phyloP scores from a whole-genome alignment of 2,888 invertebrate species.

The Steinernema hermaphroditum region DNA sequence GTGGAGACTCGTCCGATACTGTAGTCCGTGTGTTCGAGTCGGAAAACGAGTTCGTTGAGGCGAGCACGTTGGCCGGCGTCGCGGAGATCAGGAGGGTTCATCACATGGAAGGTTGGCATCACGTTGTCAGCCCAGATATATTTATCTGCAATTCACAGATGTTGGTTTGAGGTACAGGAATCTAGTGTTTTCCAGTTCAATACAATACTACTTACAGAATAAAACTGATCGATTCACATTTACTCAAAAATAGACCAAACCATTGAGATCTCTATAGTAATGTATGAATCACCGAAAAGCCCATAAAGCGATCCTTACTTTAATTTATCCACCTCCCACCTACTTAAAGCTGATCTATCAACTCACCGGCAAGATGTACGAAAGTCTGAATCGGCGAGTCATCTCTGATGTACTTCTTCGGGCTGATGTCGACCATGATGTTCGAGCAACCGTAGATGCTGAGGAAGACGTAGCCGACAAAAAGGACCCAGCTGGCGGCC shows the following conservation, averaged over 20 bases:
- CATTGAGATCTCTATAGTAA: no score
- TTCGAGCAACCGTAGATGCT: constrained; percentile 63
- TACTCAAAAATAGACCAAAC: no score
- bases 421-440: constrained; percentile 63
- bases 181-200: neutral
- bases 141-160: constrained; percentile 50
- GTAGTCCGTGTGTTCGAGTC: constrained; percentile 62
- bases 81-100: constrained; percentile 64
- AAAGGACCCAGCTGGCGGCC: constrained; percentile 50
- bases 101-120: constrained; percentile 65
- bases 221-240: neutral
- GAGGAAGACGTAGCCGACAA: constrained; percentile 57
- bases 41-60: constrained; percentile 63
- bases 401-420: constrained; percentile 65
- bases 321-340: no score
- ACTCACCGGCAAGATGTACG: constrained; percentile 61
- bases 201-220: neutral
- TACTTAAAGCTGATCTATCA: no score
- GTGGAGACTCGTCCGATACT: constrained; percentile 61
- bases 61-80: constrained; percentile 51
- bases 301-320: no score
- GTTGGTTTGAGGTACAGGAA: no score
- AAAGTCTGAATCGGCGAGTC: constrained; percentile 66
- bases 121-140: constrained; percentile 67
- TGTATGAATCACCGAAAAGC: no score